Conservation (phyloP, 2,888 invertebrate species). For the Chalcosyrphus nemorum region DNA sequence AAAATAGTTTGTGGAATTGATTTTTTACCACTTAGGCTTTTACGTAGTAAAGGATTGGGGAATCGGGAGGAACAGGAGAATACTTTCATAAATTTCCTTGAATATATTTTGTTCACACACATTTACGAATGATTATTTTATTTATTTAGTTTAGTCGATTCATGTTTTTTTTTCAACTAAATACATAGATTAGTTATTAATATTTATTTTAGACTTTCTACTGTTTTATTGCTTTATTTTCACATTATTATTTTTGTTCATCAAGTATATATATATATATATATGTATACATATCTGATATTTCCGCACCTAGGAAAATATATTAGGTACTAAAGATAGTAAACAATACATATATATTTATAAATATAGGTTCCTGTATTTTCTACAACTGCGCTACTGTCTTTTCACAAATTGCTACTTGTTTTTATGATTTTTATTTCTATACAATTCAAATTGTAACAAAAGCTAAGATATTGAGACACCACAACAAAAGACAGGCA, state of each 20-base stretch:
- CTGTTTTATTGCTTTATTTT: slow-evolving; percentile 73
- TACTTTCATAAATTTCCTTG: slow-evolving; percentile 60
- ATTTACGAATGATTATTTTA: slow-evolving; percentile 70
- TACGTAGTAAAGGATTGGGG: slow-evolving; percentile 65
- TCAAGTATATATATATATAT: slow-evolving; percentile 42
- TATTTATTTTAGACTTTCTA: slow-evolving; percentile 70
- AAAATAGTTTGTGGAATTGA: slow-evolving; percentile 55
- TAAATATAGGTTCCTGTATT: slow-evolving; percentile 73
- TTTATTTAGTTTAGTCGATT: slow-evolving; percentile 52
- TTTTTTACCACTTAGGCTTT: slow-evolving; percentile 54
- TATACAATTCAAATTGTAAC: slow-evolving; percentile 24
- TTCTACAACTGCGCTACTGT: slow-evolving; percentile 71
- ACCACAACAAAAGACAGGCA: slow-evolving; percentile 45
- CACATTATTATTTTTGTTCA: slow-evolving; percentile 70
- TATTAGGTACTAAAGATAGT: slow-evolving; percentile 72
- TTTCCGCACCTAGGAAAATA: slow-evolving; percentile 68
- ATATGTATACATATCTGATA: slow-evolving; percentile 65
- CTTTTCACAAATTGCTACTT: slow-evolving; percentile 56
- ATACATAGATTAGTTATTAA: slow-evolving; percentile 64
- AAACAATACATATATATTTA: slow-evolving; percentile 65
- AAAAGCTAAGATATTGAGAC: slow-evolving; percentile 29
- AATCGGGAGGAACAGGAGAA: slow-evolving; percentile 61
- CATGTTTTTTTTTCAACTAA: slow-evolving; percentile 50
- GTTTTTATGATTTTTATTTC: slow-evolving; percentile 17
- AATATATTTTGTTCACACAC: slow-evolving; percentile 68